phyloP scores from a whole-genome alignment of 1,140 invertebrate species.

The Hycleus phaleratus region DNA sequence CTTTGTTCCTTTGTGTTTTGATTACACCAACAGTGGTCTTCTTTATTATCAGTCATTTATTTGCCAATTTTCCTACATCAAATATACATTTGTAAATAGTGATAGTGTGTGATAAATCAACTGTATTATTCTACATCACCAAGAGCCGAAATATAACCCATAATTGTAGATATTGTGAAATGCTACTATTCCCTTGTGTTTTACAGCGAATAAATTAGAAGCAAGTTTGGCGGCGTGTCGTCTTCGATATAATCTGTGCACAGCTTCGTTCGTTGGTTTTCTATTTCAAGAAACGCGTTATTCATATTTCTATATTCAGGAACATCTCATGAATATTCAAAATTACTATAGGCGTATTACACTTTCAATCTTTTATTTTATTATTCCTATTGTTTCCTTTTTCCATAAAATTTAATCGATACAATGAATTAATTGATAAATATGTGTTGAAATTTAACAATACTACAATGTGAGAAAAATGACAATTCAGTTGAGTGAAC shows the following conservation, averaged over 20 bases:
- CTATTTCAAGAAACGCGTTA: constrained; percentile 12
- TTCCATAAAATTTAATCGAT: no score
- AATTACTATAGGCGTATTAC: no score
- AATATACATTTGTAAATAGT: neutral
- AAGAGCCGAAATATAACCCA: neutral
- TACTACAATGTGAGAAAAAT: no score
- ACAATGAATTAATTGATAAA: no score
- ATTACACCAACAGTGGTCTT: constrained; percentile 17
- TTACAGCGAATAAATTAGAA: constrained; percentile 16
- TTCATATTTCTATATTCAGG: constrained; percentile 15
- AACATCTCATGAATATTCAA: constrained; percentile 17
- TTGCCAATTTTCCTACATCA: neutral
- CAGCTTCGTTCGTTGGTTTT: constrained; percentile 16
- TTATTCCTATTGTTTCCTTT: no score
- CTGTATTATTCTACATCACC: neutral
- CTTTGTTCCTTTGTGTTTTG: constrained; percentile 23
- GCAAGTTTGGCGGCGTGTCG: neutral
- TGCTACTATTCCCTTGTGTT: constrained; percentile 10
- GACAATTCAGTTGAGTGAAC: no score
- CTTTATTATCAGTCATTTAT: constrained; percentile 26
- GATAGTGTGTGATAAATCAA: neutral
- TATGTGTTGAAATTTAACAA: no score
- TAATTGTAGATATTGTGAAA: constrained; percentile 10
- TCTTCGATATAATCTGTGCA: constrained; percentile 6
- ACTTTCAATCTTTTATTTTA: no score